Base-by-base conservation (phyloP, 1,140 invertebrate genomes). In the Panulirus ornatus region DNA sequence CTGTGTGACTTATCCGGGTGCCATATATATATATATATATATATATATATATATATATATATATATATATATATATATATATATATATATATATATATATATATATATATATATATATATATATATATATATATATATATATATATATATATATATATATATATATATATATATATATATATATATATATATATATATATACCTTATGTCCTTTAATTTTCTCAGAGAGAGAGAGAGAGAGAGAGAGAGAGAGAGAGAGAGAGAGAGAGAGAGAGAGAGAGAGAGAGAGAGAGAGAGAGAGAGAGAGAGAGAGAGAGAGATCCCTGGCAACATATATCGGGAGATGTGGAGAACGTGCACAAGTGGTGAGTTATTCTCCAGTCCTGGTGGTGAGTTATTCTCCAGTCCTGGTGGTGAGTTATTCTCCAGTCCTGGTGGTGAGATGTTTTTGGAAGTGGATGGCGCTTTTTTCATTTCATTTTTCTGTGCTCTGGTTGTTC, bases 181-280 rank as follows among this genome's bases (percentile, higher is more conserved):
- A 27, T 71, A 27, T 71, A 27, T 16, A 27, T 71, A 71, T 27
- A 71, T 71, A 70, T 70, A n/a, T 70, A 6, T n/a, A n/a, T n/a
- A n/a, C n/a, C n/a, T n/a, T n/a, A n/a, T n/a, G n/a, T n/a, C n/a
- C n/a, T n/a, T n/a, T n/a, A n/a, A n/a, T n/a, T 14, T 47, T 47
- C 44, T 47, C 5, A 58, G 36, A 71, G 19, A 71, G 70, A 71
- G 70, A 71, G 8, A 9, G 27, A 34, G 70, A 71, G 70, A 71
- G 19, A 71, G 70, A 71, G 70, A 71, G 70, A 38, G 70, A 71
- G 27, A 71, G 70, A 71, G 70, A 71, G 14, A 71, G 70, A 71
- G 6, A 71, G 70, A 71, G 2, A 71, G 70, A 38, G 14, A 71
- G 19, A 71, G 70, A 71, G 2, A 34, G n/a, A 71, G n/a, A 71